Evolutionary conservation across 2,888 invertebrate genomes (phyloP).

Genomic region (Dicranocentrus wangi): DNA sequence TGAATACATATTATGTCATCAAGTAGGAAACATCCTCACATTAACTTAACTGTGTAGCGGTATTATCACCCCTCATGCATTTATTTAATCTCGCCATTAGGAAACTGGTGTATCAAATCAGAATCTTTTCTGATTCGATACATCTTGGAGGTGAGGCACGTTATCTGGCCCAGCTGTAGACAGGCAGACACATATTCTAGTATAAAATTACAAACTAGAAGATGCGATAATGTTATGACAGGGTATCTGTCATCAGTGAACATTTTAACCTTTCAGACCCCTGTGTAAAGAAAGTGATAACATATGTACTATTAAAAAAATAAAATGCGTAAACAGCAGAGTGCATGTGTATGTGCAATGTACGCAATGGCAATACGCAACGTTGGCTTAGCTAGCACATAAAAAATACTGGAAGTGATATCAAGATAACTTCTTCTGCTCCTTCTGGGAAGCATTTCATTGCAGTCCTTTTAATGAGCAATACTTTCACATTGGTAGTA

Average conservation of each 20-base stretch:
- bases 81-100: no score
- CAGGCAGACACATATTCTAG: conserved; percentile 7
- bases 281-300: conserved; percentile 11
- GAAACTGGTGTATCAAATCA: no score
- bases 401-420: no score
- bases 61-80: background rate
- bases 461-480: no score
- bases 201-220: background rate
- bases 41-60: background rate
- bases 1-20: background rate
- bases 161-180: conserved; percentile 24
- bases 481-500: no score
- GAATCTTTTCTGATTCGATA: conserved; percentile 34
- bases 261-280: conserved; percentile 25
- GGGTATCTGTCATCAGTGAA: conserved; percentile 32
- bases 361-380: no score
- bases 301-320: background rate
- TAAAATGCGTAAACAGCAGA: background rate
- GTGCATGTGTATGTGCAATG: no score
- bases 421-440: no score
- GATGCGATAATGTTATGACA: conserved; percentile 31
- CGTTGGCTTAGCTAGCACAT: no score
- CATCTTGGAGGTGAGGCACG: conserved; percentile 25
- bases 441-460: no score
- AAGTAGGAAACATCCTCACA: background rate